Percentiles rank a stretch among this genome's conserved stretches.
phyloP scores from a whole-genome alignment of 2,797 vertebrate species.

The Morus bassanus region DNA sequence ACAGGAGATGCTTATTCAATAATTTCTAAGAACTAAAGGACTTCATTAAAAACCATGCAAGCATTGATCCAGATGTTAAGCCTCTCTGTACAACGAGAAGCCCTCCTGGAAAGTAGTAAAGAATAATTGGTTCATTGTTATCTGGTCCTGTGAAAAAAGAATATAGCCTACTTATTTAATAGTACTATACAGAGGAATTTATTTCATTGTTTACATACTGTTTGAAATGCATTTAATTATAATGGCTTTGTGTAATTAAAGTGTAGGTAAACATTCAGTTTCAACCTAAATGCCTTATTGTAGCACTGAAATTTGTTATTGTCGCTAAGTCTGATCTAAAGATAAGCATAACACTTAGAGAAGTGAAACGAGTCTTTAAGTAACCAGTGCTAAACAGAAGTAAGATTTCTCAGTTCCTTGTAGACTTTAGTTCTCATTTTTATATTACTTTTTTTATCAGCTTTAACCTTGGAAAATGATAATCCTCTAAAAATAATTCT shows the following conservation, averaged over 20 bases:
- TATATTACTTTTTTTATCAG: background rate
- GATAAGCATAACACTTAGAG: background rate
- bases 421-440: background rate
- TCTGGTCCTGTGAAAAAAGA: background rate
- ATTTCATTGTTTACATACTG: background rate
- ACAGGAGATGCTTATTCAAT: constrained; percentile 22
- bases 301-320: background rate
- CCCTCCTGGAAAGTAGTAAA: constrained; percentile 5
- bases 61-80: constrained; percentile 60
- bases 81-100: background rate
- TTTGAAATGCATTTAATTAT: background rate
- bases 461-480: background rate
- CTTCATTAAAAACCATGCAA: constrained; percentile 42
- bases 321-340: background rate
- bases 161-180: background rate
- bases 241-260: background rate
- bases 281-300: background rate
- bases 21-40: constrained; percentile 48
- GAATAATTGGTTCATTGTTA: constrained; percentile 16
- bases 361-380: background rate
- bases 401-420: background rate
- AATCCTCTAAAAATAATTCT: background rate
- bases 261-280: background rate
- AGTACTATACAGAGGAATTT: background rate
- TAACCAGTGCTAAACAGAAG: background rate